Evolutionary conservation across 1,140 invertebrate genomes (phyloP).

Genomic region (Thaumetopoea pityocampa): DNA sequence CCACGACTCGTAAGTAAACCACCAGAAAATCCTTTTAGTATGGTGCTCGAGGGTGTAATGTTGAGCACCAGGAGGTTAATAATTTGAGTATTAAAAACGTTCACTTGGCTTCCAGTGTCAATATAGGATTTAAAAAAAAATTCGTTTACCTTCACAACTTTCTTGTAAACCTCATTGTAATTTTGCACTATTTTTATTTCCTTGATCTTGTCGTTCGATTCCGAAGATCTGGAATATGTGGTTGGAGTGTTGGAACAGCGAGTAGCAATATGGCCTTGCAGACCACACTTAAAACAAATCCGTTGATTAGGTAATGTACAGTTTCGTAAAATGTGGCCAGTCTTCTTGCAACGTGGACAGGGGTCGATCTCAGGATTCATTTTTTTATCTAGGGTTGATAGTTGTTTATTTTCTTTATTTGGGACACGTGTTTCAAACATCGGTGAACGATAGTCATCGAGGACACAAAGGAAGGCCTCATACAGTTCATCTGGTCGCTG

Average conservation of each 20-base stretch:
- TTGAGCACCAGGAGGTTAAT: background rate
- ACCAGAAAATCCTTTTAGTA: conserved; percentile 17
- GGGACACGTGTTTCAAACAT: too few species aligned
- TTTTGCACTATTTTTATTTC: conserved; percentile 13
- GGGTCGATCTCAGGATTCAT: conserved; percentile 20
- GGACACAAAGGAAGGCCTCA: too few species aligned
- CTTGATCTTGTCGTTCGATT: conserved; percentile 3
- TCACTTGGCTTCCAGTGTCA: conserved; percentile 20
- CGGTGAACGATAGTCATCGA: too few species aligned
- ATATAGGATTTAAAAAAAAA: conserved; percentile 18
- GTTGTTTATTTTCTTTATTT: too few species aligned
- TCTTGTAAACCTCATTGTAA: conserved; percentile 19
- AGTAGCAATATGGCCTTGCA: conserved; percentile 22
- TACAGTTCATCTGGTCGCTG: conserved; percentile 31
- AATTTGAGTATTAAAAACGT: conserved; percentile 8
- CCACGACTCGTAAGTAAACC: conserved; percentile 1
- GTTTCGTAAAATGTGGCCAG: conserved; percentile 21
- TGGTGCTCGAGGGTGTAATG: background rate
- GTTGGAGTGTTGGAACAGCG: conserved; percentile 10
- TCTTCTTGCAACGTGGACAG: conserved; percentile 29
- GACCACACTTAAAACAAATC: conserved; percentile 28
- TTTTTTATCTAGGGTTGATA: background rate
- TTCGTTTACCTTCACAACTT: conserved; percentile 14
- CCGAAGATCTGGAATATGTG: background rate
- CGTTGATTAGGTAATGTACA: conserved; percentile 21